Percentiles rank a stretch among this genome's conserved stretches.
Conservation (phyloP, 2,888 invertebrate genomes). For the Labia minor region DNA sequence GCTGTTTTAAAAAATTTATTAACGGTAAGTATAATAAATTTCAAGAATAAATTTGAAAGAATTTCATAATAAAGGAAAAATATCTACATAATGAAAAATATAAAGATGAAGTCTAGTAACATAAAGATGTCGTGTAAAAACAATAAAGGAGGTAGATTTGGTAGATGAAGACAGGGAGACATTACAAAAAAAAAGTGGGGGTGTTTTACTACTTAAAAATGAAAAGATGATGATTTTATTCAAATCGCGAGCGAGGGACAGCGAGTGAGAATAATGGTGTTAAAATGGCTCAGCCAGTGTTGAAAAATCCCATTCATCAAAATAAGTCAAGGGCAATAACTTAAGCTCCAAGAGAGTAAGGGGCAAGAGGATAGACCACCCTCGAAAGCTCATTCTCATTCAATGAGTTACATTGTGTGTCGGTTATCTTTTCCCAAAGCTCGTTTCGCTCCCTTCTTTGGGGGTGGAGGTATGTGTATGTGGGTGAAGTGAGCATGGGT, state of each 20-base stretch:
- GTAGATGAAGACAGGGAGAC: too few species aligned
- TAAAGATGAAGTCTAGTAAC: too few species aligned
- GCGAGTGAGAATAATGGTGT: slow-evolving; percentile 8
- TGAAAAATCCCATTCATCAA: slow-evolving; percentile 5
- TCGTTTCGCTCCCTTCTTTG: not conserved
- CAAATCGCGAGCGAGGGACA: not conserved
- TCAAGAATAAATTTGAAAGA: too few species aligned
- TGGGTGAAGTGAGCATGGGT: not conserved
- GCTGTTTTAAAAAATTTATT: too few species aligned
- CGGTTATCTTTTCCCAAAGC: slow-evolving; percentile 13
- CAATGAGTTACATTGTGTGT: slow-evolving; percentile 7
- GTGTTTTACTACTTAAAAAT: slow-evolving; percentile 5
- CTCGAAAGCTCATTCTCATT: not conserved
- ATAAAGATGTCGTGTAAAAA: too few species aligned
- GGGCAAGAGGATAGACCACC: not conserved
- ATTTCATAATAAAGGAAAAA: too few species aligned
- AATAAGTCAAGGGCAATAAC: slow-evolving; percentile 13
- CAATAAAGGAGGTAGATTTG: too few species aligned
- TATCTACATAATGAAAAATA: too few species aligned
- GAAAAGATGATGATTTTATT: slow-evolving; percentile 13
- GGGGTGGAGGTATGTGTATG: too few species aligned
- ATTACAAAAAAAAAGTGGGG: not conserved
- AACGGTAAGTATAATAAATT: too few species aligned
- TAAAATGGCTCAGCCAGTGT: slow-evolving; percentile 8
- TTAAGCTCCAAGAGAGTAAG: not conserved